Conservation (phyloP, 2,113 vertebrate species). For the Pogona vitticeps region DNA sequence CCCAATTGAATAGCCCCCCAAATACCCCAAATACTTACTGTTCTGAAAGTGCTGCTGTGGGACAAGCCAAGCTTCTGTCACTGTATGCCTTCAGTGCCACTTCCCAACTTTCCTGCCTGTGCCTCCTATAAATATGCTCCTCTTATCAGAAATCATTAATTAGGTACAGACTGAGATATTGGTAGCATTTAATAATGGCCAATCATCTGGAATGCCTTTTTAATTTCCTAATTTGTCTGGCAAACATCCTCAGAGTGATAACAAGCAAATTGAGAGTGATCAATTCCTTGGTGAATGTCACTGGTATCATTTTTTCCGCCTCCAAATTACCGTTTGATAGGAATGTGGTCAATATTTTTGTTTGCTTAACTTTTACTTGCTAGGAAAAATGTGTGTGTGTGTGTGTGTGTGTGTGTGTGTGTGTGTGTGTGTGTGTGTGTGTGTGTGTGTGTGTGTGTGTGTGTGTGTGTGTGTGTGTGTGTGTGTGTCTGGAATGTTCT, state of each 20-base stretch:
- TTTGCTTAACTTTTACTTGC: conserved; percentile 38
- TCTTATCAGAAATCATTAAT: conserved; percentile 66
- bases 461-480: background rate
- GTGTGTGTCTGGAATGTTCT: background rate
- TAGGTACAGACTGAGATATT: conserved; percentile 54
- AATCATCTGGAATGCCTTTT: conserved; percentile 58
- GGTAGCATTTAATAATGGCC: conserved; percentile 50
- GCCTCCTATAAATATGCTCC: conserved; percentile 61
- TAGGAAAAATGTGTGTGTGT: background rate
- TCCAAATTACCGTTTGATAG: conserved; percentile 59
- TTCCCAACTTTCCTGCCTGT: background rate
- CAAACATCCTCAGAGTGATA: conserved; percentile 61
- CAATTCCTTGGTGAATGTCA: conserved; percentile 29
- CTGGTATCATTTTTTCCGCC: conserved; percentile 46
- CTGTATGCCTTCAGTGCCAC: background rate
- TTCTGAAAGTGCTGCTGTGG: background rate
- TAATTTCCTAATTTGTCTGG: conserved; percentile 65
- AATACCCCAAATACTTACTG: conserved; percentile 49
- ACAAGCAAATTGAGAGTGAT: background rate
- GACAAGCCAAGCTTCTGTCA: background rate
- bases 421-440: background rate
- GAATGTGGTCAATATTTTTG: conserved; percentile 49
- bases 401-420: background rate
- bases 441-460: background rate
- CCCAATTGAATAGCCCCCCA: accelerated